A percentile compares a stretch with the other conserved stretches of the same genome.
phyloP scores from a whole-genome alignment of 2,113 vertebrate species.

The Rhombomys opimus region DNA sequence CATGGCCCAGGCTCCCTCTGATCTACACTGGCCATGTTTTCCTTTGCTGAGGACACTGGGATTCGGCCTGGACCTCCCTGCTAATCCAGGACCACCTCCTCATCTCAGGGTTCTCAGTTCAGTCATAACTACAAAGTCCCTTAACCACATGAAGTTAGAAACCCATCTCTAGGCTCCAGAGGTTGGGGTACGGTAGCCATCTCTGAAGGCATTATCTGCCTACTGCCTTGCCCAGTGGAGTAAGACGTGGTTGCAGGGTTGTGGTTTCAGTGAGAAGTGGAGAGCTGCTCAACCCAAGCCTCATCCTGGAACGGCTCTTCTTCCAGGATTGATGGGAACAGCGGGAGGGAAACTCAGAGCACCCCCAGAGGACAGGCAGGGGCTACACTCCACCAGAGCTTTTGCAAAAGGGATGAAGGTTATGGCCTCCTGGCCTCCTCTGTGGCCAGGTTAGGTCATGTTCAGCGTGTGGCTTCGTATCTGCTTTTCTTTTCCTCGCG shows the following conservation, averaged over 20 bases:
- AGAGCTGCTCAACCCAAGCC: neutral
- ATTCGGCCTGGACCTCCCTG: neutral
- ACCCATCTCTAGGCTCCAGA: neutral
- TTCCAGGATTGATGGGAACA: neutral
- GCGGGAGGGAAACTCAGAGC: neutral
- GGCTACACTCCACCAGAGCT: neutral
- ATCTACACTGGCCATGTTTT: no score
- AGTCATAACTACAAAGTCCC: neutral
- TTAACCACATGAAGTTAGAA: neutral
- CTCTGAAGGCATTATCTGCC: neutral
- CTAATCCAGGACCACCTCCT: neutral
- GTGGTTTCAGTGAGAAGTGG: neutral
- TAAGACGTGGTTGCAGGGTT: neutral
- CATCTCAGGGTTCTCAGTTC: neutral
- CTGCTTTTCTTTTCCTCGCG: neutral
- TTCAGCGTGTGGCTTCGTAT: no score
- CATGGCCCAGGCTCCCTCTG: neutral
- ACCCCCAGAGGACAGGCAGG: neutral
- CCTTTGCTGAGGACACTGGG: neutral
- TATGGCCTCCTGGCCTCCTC: neutral
- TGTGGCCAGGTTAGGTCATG: neutral
- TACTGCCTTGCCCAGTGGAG: neutral
- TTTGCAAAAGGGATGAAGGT: neutral
- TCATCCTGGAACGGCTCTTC: neutral
- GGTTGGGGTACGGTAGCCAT: neutral